Conservation (phyloP, 2,797 vertebrate genomes). For the Platalea minor region DNA sequence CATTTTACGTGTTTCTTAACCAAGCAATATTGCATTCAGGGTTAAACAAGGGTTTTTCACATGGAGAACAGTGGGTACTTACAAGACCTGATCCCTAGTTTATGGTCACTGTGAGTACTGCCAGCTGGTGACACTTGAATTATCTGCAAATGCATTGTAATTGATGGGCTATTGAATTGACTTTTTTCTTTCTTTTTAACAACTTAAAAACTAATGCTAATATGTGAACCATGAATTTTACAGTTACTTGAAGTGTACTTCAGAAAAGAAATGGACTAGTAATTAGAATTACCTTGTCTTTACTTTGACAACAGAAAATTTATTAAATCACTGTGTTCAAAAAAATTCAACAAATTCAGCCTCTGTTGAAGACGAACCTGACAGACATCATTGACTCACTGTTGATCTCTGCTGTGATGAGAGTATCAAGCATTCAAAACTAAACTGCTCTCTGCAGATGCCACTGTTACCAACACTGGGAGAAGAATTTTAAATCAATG, state of each 20-base stretch:
- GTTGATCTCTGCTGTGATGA: constrained; percentile 40
- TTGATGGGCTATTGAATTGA: background rate
- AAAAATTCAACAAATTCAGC: background rate
- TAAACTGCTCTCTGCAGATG: constrained; percentile 58
- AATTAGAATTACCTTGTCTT: background rate
- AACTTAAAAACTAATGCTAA: background rate
- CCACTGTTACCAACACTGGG: constrained; percentile 25
- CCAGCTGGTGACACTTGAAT: background rate
- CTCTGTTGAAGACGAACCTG: background rate
- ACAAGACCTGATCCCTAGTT: background rate
- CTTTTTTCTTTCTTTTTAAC: background rate
- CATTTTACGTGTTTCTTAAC: background rate
- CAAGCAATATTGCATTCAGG: background rate
- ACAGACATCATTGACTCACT: constrained; percentile 27
- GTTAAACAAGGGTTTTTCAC: background rate
- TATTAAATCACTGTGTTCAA: background rate
- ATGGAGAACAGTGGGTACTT: background rate
- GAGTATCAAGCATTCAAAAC: constrained; percentile 11
- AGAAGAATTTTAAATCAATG: constrained; percentile 60
- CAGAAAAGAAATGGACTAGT: background rate
- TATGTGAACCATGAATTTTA: background rate
- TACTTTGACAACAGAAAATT: background rate
- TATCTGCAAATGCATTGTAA: background rate
- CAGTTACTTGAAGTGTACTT: background rate
- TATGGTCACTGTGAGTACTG: background rate